Base-by-base conservation (phyloP, 2,113 vertebrate genomes). In the Pelecanoides urinatrix region DNA sequence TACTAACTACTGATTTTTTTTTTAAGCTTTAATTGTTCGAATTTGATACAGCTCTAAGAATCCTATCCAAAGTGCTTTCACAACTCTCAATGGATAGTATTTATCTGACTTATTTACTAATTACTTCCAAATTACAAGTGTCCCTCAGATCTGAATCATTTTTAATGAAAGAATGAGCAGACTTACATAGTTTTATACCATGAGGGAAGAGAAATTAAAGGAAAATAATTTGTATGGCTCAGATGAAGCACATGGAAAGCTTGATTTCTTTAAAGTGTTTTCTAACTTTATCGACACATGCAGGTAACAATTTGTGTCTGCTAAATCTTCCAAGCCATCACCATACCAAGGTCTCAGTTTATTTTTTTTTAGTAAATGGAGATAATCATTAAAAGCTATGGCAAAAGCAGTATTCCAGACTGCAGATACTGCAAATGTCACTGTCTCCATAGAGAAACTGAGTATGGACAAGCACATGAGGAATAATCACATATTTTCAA, bases 91-190 rank as follows among this genome's bases (percentile, higher is more conserved):
- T 67, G 55, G 94, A 93, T 80, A 94, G 42, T 90, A 87, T 92
- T 96, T 95, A 93, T 90, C 86, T 88, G 76, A 92, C 71, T 95
- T 96, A 96, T 95, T 96, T 95, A 95, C 92, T 97, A 98, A 98
- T 97, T 96, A 86, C 68, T 94, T 94, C 56, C 68, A 84, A 90
- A 90, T 97, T 96, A 95, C 81, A 91, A 52, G 11, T 58, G 74
- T 93, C 94, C 68, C 88, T 91, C 63, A 90, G 74, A 97, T 97
- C 88, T 84, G 75, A 97, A 96, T 81, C 42, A 83, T 90, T 93
- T 96, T 42, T 78, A 81, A 92, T 92, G 74, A 94, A 85, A 67
- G 78, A 97, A 96, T 18, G 14, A 93, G 85, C 62, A 83, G 75
- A 79, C 42, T 83, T 88, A 36, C 18, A 38, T 9, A 25, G 30